phyloP scores from a whole-genome alignment of 2,888 invertebrate species.

The Elysia crispata region DNA sequence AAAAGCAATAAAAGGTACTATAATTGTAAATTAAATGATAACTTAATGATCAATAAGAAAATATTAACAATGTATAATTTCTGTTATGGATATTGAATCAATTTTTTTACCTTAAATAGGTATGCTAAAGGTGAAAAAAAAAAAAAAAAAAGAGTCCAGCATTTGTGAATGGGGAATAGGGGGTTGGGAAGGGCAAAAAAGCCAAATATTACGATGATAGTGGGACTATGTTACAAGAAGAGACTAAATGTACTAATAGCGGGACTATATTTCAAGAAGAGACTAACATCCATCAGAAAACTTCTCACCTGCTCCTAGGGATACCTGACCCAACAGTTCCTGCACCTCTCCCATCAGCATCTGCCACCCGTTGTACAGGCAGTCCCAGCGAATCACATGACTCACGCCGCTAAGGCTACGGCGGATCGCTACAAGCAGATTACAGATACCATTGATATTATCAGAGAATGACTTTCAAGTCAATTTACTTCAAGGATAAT shows the following conservation, averaged over 20 bases:
- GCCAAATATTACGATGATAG: too few species aligned
- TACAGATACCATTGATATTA: not conserved
- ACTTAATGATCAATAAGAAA: too few species aligned
- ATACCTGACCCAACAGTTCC: constrained; percentile 66
- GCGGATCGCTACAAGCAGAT: constrained; percentile 22
- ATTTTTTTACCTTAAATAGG: too few species aligned
- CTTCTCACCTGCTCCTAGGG: constrained; percentile 71
- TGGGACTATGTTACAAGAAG: not conserved
- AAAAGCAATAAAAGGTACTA: not conserved
- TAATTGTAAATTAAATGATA: too few species aligned
- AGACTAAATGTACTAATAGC: too few species aligned
- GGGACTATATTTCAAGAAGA: too few species aligned
- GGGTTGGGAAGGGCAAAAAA: not conserved
- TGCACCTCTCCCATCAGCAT: constrained; percentile 69
- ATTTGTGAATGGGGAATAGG: too few species aligned
- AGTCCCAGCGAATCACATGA: constrained; percentile 67
- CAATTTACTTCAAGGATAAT: too few species aligned
- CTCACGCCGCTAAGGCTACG: constrained; percentile 24
- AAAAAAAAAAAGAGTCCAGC: too few species aligned
- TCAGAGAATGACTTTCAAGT: not conserved
- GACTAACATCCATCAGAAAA: not conserved
- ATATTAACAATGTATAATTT: too few species aligned
- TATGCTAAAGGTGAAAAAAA: too few species aligned
- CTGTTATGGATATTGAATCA: too few species aligned
- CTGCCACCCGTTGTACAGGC: constrained; percentile 71